phyloP scores from a whole-genome alignment of 1,140 invertebrate genomes.

The Streblospio benedicti region DNA sequence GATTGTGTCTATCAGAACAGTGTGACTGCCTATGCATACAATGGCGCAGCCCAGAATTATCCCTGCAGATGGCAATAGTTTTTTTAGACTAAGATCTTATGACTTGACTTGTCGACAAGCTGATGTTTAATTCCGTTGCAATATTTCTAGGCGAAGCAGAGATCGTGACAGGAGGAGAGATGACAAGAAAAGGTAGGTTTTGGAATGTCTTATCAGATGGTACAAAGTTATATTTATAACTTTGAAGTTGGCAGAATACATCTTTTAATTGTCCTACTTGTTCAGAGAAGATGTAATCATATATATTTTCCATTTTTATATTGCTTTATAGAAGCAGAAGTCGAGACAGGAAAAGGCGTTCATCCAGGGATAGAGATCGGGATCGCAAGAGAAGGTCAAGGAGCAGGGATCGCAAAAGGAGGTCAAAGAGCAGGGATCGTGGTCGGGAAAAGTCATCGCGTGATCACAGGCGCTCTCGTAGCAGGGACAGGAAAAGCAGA shows the following conservation, averaged over 20 bases:
- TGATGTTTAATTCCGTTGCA: too few relatives aligned
- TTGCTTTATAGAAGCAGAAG: neutral
- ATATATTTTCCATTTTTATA: too few relatives aligned
- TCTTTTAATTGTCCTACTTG: too few relatives aligned
- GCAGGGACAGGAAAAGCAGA: constrained; percentile 4
- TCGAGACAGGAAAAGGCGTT: constrained; percentile 18
- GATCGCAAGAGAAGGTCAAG: constrained; percentile 21
- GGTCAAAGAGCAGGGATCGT: constrained; percentile 29
- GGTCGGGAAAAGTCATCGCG: neutral
- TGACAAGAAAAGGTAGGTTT: neutral
- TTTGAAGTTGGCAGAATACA: too few relatives aligned
- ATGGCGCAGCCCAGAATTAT: too few relatives aligned
- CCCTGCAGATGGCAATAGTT: too few relatives aligned
- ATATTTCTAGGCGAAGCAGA: too few relatives aligned
- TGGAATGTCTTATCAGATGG: neutral
- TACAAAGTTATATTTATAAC: constrained; percentile 4
- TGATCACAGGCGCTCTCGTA: neutral
- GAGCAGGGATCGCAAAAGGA: constrained; percentile 30
- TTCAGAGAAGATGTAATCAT: too few relatives aligned
- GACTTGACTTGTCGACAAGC: too few relatives aligned
- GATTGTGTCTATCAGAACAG: too few relatives aligned
- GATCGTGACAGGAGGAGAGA: neutral
- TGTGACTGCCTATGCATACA: too few relatives aligned
- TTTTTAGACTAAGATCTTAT: too few relatives aligned
- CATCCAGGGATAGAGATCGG: constrained; percentile 7